Base-by-base conservation (phyloP, 2,888 invertebrate genomes). In the Miltochrista miniata region DNA sequence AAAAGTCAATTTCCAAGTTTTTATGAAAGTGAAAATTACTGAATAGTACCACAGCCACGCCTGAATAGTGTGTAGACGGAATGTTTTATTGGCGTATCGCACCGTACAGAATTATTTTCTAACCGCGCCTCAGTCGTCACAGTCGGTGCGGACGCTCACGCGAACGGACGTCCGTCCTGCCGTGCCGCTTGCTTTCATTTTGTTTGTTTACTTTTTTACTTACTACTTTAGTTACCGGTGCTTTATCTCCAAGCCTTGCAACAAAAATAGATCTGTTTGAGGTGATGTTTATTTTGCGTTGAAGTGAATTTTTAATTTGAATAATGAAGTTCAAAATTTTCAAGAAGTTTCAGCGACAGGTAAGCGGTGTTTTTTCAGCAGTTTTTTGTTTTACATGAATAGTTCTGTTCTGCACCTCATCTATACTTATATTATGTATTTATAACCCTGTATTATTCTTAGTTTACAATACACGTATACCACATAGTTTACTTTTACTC, bases 291-390 rank as follows among this genome's bases (percentile, higher is more conserved):
- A 24, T 55, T 51, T 58, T 73, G 75, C 71, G 68, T 64, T 58
- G 14, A 61, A 56, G 69, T 68, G 69, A 56, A n/a, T 14, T 56
- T 51, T 7, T 45, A 45, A 11, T 33, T 38, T 18, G 33, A 48
- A 61, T 51, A 44, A 89, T 90, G 90, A 90, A 90, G 78, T 90
- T 90, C 64, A 90, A 85, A 71, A 71, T 90, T 64, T 87, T 90
- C 69, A 90, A 88, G 83, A 89, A 88, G 63, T 74, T 72, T 52
- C 73, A 76, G 54, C 87, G 79, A 53, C 81, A 85, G 87, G 89
- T 90, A 67, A 65, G 82, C 67, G 45, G 45, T 72, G 64, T 80
- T 75, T 61, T 62, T 50, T 68, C 71, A 70, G 67, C 52, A 70
- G 53, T 58, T 58, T 38, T 43, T 47, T 52, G 44, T 48, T 33